Percentiles rank a stretch among this genome's conserved stretches.
These are phyloP conservation scores for Plutella xylostella DNA, from an alignment of 2,888 invertebrate species.

Conservation along the genomic window DNA sequence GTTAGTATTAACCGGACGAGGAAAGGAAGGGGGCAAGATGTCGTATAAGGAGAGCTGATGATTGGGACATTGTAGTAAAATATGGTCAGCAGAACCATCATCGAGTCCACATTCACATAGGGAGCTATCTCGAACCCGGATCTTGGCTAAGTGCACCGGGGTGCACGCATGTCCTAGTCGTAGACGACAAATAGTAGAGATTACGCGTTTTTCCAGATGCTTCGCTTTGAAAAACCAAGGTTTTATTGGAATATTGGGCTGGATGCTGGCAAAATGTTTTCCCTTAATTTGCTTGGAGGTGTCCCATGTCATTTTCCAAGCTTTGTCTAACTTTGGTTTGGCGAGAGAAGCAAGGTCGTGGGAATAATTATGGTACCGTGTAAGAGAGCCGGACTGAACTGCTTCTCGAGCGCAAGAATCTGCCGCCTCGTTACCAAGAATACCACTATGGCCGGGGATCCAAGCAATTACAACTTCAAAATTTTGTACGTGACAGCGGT, in stretches of 20 bases:
- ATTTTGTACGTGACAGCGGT: neutral
- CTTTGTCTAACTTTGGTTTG: neutral
- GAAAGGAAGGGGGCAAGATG: no score
- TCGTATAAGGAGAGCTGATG: no score
- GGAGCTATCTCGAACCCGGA: constrained; percentile 11
- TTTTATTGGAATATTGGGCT: neutral
- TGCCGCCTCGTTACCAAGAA: neutral
- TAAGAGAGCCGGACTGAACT: neutral
- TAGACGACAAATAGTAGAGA: constrained; percentile 10
- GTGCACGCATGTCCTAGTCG: constrained; percentile 14
- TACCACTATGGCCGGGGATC: constrained; percentile 7
- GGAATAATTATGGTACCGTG: no score
- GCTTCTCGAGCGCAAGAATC: neutral
- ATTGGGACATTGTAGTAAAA: constrained; percentile 1
- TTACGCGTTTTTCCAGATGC: constrained; percentile 1
- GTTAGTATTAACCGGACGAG: no score
- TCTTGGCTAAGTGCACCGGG: constrained; percentile 11
- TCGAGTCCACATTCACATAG: constrained; percentile 17
- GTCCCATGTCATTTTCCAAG: neutral
- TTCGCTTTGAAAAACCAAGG: neutral
- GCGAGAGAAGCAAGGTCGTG: neutral
- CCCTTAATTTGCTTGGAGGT: neutral
- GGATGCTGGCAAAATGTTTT: neutral
- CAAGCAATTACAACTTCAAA: neutral
- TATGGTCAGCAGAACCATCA: constrained; percentile 6